Conservation (phyloP, 1,140 invertebrate genomes). For the Aphaenogaster ashmeadi region DNA sequence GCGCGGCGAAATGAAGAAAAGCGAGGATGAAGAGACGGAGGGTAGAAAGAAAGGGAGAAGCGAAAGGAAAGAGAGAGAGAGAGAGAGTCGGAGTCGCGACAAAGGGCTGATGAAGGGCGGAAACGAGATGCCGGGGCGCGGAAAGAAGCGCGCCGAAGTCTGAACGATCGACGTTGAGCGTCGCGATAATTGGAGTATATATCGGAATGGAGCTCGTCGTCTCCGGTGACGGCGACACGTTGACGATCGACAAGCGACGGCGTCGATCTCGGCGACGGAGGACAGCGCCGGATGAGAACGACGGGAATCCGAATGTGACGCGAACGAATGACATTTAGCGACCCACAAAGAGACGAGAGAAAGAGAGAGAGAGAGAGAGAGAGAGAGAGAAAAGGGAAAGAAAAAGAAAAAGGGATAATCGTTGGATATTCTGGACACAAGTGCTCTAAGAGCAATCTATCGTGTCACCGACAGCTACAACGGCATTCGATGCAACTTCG, state of each 20-base stretch:
- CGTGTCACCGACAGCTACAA: not conserved
- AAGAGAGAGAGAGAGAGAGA: not conserved
- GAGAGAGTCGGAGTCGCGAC: not conserved
- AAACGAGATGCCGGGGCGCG: slow-evolving; percentile 25
- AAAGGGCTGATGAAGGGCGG: slow-evolving; percentile 25
- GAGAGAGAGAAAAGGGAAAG: not conserved
- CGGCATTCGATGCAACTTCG: not conserved
- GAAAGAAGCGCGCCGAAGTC: slow-evolving; percentile 20
- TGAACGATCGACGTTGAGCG: slow-evolving; percentile 37
- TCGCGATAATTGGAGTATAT: slow-evolving; percentile 65
- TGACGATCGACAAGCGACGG: slow-evolving; percentile 19
- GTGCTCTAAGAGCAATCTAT: not conserved
- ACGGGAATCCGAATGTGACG: slow-evolving; percentile 38
- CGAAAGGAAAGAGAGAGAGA: not conserved
- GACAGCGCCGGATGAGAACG: slow-evolving; percentile 20
- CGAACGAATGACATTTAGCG: slow-evolving; percentile 21
- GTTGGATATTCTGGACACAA: slow-evolving; percentile 17
- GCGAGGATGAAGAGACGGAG: not conserved
- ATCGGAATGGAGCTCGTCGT: slow-evolving; percentile 56
- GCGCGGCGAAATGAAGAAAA: slow-evolving; percentile 9
- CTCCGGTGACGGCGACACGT: not conserved
- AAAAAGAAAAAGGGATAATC: slow-evolving; percentile 11
- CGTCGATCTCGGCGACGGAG: slow-evolving; percentile 28
- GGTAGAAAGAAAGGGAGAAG: not conserved
- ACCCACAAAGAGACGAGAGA: not conserved